Evolutionary conservation across 2,888 invertebrate genomes (phyloP).

Genomic region (Diploptera punctata): DNA sequence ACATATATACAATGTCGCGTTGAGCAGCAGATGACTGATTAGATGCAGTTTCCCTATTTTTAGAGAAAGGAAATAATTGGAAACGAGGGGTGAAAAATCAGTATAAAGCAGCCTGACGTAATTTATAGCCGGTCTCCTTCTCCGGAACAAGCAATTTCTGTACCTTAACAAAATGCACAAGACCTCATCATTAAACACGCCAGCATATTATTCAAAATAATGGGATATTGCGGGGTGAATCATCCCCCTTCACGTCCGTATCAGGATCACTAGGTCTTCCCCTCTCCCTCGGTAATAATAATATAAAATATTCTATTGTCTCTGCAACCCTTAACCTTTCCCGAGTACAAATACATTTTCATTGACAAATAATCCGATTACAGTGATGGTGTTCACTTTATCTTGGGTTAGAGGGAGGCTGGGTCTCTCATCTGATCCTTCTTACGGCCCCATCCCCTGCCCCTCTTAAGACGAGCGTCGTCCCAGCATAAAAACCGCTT

Average conservation of each 20-base stretch:
- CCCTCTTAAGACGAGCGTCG: not conserved
- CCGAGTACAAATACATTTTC: constrained; percentile 10
- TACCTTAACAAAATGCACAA: too few species aligned
- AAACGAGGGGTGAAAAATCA: too few species aligned
- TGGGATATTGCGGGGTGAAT: not conserved
- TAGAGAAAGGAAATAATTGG: too few species aligned
- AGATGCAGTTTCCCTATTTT: too few species aligned
- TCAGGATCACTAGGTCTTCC: constrained; percentile 7
- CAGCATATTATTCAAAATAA: too few species aligned
- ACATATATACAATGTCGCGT: too few species aligned
- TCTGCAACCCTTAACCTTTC: not conserved
- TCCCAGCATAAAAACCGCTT: too few species aligned
- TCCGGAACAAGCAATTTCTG: too few species aligned
- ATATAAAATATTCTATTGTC: constrained; percentile 24
- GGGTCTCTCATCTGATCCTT: not conserved
- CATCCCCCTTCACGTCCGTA: not conserved
- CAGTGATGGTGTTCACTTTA: constrained; percentile 21
- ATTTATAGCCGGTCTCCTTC: too few species aligned
- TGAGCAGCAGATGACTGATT: too few species aligned
- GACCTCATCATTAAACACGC: too few species aligned
- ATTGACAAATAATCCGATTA: constrained; percentile 30
- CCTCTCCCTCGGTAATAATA: constrained; percentile 2
- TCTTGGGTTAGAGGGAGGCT: not conserved
- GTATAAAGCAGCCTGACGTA: too few species aligned
- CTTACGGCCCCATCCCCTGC: not conserved